phyloP scores from a whole-genome alignment of 1,140 invertebrate genomes.

The Nasonia vitripennis region DNA sequence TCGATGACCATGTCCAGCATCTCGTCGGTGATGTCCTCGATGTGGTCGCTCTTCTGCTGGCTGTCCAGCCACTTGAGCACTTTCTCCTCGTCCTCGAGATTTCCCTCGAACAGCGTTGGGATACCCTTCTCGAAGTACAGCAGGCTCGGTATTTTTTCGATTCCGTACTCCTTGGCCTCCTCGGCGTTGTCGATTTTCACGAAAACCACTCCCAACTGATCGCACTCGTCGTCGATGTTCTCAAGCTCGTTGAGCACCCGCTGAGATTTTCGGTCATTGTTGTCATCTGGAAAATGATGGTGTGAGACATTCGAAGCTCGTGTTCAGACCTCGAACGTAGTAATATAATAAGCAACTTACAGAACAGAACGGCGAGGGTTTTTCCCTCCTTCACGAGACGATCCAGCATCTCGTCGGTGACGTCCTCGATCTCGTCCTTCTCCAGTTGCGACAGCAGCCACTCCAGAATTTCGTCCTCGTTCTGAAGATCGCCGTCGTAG shows the following conservation, averaged over 20 bases:
- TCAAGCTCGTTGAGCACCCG: constrained; percentile 92
- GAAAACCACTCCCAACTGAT: constrained; percentile 89
- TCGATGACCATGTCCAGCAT: constrained; percentile 94
- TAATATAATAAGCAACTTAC: constrained; percentile 78
- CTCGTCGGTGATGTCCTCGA: constrained; percentile 95
- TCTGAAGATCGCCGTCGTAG: constrained; percentile 93
- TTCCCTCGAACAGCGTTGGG: constrained; percentile 91
- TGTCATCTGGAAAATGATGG: constrained; percentile 83
- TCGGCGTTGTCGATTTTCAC: constrained; percentile 95
- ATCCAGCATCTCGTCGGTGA: constrained; percentile 95
- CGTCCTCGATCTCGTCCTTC: constrained; percentile 96
- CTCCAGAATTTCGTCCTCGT: constrained; percentile 93
- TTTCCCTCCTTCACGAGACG: constrained; percentile 91
- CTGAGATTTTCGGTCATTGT: constrained; percentile 91
- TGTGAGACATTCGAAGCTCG: no score
- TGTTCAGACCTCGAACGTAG: no score
- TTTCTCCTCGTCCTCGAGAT: constrained; percentile 93
- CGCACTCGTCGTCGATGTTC: constrained; percentile 96
- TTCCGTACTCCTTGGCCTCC: constrained; percentile 93
- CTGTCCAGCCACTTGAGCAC: constrained; percentile 91
- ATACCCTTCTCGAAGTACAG: constrained; percentile 95
- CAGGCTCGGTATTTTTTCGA: constrained; percentile 89
- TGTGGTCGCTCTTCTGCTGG: constrained; percentile 91
- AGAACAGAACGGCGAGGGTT: constrained; percentile 93
- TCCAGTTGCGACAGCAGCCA: constrained; percentile 91